Evolutionary conservation across 2,797 vertebrate species (phyloP).

Genomic region (Sparidentex hasta): DNA sequence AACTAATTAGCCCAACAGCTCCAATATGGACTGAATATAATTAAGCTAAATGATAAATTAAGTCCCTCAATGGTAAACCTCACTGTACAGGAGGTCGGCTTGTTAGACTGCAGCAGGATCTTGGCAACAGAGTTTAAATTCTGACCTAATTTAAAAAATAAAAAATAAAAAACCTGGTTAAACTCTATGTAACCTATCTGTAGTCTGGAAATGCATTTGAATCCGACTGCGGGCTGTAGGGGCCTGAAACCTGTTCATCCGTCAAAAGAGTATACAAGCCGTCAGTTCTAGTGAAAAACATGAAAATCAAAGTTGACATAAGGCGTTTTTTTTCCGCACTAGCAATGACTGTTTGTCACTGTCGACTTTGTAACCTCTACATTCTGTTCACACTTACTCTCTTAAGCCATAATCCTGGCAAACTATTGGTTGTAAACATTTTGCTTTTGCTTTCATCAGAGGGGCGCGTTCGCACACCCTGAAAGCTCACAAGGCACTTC

Average conservation of each 20-base stretch:
- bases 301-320: slow-evolving; percentile 46
- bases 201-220: slow-evolving; percentile 14
- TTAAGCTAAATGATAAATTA: slow-evolving; percentile 48
- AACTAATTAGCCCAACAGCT: slow-evolving; percentile 67
- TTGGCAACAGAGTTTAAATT: not conserved
- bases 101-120: slow-evolving; percentile 23
- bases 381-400: slow-evolving; percentile 30
- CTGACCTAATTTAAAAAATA: slow-evolving; percentile 9
- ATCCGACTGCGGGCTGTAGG: not conserved
- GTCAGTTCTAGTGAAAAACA: slow-evolving; percentile 37
- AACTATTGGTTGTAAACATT: slow-evolving; percentile 66
- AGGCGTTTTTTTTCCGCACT: not conserved
- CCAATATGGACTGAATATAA: slow-evolving; percentile 43
- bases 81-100: slow-evolving; percentile 10
- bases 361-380: slow-evolving; percentile 29
- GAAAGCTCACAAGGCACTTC: slow-evolving; percentile 63
- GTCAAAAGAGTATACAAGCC: slow-evolving; percentile 30
- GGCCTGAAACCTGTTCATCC: slow-evolving; percentile 16
- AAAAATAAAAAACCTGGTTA: not conserved
- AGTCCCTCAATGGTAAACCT: slow-evolving; percentile 39
- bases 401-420: slow-evolving; percentile 52
- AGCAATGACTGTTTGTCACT: slow-evolving; percentile 15
- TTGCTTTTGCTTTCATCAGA: slow-evolving; percentile 55
- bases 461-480: slow-evolving; percentile 52
- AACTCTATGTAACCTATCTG: not conserved